Evolutionary conservation across 2,797 vertebrate genomes (phyloP), one percentile per base, ranked within the genome.

Genomic region (Mycteria americana): DNA sequence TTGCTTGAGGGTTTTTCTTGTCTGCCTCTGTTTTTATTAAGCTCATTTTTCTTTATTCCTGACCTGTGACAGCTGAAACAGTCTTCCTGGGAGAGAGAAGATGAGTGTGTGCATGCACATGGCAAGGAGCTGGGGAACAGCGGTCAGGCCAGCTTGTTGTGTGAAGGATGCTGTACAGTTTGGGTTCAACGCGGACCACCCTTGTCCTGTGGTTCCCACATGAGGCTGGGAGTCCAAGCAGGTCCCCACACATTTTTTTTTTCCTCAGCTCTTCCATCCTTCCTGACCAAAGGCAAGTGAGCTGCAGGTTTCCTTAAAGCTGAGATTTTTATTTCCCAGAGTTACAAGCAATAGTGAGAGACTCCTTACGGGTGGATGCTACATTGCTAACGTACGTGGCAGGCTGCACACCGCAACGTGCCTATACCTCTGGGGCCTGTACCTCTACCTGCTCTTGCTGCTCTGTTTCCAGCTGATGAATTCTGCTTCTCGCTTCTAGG

Each of bases 41-140:
- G 56, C n/a, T 82, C 9, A 13, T 95, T 84, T 95, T 76, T 87
- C 86, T 96, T 93, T 79, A 48, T 70, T 75, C 31, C 33, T 93
- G 54, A 67, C n/a, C 43, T 67, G 31, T 91, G 63, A 76, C 33
- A 62, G 63, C 46, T 85, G 77, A 67, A 89, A 30, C 7, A 21
- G 28, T 39, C 63, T 45, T 87, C 35, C 23, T 56, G 41, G n/a
- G 57, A 69, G 50, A 62, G 31, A n/a, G 63, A 53, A 28, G 31
- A 80, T 59, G 41, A 60, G 9, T 51, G 27, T 50, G 14, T 54
- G 6, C 3, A 10, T 4, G 17, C 28, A 31, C 6, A 4, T 13
- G 33, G 33, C 41, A 64, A 69, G 37, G 37, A 60, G 62, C 24
- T 39, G 31, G 35, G 70, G 30, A 82, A 62, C 2, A 76, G 37